phyloP scores from a whole-genome alignment of 2,113 vertebrate species.

The Rostratula benghalensis region DNA sequence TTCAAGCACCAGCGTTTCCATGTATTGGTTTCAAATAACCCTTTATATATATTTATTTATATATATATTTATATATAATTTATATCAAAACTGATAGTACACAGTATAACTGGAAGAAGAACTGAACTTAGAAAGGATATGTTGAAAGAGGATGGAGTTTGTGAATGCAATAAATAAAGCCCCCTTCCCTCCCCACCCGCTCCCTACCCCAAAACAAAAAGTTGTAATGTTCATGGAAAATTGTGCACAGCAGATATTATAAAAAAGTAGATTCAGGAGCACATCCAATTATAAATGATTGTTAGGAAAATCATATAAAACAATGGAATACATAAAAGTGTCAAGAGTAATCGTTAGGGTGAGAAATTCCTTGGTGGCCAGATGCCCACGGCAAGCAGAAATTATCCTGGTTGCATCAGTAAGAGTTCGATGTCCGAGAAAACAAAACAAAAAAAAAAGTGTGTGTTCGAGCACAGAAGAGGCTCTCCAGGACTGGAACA shows the following conservation, averaged over 20 bases:
- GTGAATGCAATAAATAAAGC: constrained; percentile 99
- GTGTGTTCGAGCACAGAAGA: constrained; percentile 70
- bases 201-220: constrained; percentile 78
- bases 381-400: constrained; percentile 79
- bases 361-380: constrained; percentile 83
- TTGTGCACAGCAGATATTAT: constrained; percentile 96
- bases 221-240: constrained; percentile 91
- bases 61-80: constrained; percentile 84
- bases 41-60: constrained; percentile 86
- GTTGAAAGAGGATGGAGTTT: constrained; percentile 82
- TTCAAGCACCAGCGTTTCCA: constrained; percentile 98
- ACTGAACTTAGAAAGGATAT: constrained; percentile 83
- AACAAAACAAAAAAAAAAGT: not conserved
- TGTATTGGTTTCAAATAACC: constrained; percentile 89
- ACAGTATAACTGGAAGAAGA: constrained; percentile 83
- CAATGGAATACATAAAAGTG: constrained; percentile 97
- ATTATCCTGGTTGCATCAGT: constrained; percentile 74
- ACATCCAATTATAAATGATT: constrained; percentile 97
- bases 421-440: constrained; percentile 71
- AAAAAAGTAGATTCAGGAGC: constrained; percentile 92
- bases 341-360: constrained; percentile 87
- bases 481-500: constrained; percentile 71
- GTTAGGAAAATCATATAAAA: constrained; percentile 96
- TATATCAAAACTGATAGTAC: constrained; percentile 89
- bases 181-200: constrained; percentile 59